Evolutionary conservation across 2,888 invertebrate genomes (phyloP).

Genomic region (Silvanus unidentatus): DNA sequence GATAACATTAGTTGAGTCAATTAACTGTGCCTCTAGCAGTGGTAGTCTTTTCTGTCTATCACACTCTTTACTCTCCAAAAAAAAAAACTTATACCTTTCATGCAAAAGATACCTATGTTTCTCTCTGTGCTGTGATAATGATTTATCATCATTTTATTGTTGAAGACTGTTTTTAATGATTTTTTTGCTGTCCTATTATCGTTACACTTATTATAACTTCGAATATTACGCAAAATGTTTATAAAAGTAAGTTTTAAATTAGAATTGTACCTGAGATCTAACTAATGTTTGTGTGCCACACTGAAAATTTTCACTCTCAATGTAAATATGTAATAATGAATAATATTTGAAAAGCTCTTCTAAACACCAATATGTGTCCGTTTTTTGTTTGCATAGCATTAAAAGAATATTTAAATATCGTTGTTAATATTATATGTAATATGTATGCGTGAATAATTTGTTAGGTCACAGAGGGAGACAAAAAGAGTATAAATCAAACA

Average conservation of each 20-base stretch:
- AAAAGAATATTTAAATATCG: not conserved
- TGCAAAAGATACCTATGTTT: constrained; percentile 28
- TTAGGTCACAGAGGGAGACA: constrained; percentile 35
- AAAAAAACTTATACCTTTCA: constrained; percentile 27
- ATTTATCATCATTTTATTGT: constrained; percentile 15
- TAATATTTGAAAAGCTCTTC: too few species aligned
- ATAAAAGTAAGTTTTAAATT: not conserved
- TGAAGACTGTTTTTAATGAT: constrained; percentile 18
- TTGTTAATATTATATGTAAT: not conserved
- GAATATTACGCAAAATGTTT: too few species aligned
- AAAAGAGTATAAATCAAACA: constrained; percentile 21
- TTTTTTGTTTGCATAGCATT: too few species aligned
- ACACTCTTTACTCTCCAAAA: constrained; percentile 35
- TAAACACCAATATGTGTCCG: too few species aligned
- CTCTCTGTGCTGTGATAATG: constrained; percentile 37
- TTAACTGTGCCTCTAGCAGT: constrained; percentile 57
- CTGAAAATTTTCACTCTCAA: too few species aligned
- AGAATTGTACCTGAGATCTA: not conserved
- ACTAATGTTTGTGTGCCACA: not conserved
- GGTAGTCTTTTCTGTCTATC: constrained; percentile 45
- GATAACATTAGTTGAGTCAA: constrained; percentile 54
- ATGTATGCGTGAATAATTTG: not conserved
- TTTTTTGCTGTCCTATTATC: too few species aligned
- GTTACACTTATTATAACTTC: too few species aligned
- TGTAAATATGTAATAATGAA: too few species aligned